A percentile compares a stretch with the other conserved stretches of the same genome.
Evolutionary conservation across 2,797 vertebrate species (phyloP).

Genomic region (Sparidentex hasta): DNA sequence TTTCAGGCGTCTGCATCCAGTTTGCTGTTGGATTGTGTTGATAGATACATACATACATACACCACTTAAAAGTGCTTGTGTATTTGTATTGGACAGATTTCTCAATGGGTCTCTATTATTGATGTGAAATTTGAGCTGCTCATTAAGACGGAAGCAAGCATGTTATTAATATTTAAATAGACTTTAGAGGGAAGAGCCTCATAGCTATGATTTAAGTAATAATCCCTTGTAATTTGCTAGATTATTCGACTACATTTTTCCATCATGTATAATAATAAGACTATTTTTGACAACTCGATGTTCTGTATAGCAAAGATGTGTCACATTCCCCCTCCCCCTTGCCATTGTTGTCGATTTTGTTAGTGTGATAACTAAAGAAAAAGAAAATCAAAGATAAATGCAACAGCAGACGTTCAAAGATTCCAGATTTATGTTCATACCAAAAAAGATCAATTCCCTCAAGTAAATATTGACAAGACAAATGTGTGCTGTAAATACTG

Average conservation of each 20-base stretch:
- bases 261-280: neutral
- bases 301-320: neutral
- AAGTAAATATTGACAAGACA: conserved; percentile 18
- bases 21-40: neutral
- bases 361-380: too few relatives aligned
- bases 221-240: neutral
- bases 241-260: neutral
- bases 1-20: neutral
- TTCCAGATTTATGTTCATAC: neutral
- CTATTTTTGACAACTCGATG: neutral
- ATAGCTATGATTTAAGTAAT: neutral
- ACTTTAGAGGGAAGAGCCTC: neutral
- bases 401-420: neutral
- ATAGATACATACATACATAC: neutral
- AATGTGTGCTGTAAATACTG: conserved; percentile 28
- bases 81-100: conserved; percentile 5
- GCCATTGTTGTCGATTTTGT: neutral
- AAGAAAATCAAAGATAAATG: neutral
- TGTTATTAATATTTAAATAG: conserved; percentile 14
- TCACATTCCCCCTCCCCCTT: neutral
- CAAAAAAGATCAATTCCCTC: neutral
- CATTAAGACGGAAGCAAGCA: neutral
- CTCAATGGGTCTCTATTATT: conserved; percentile 21
- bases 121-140: neutral
- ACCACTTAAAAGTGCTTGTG: neutral